Conservation (phyloP, 1,140 invertebrate species). For the Ylistrum balloti region DNA sequence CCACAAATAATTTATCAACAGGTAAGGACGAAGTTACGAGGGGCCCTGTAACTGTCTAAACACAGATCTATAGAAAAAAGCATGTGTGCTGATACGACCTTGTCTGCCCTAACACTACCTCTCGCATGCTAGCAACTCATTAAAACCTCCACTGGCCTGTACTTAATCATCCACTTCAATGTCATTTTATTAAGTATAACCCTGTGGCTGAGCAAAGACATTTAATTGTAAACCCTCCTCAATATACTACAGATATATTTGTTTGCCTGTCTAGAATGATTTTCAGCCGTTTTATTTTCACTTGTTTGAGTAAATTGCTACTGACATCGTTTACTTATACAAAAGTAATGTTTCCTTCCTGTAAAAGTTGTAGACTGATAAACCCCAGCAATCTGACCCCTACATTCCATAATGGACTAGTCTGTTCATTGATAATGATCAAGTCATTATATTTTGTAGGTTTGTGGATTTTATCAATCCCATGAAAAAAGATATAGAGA, state of each 20-base stretch:
- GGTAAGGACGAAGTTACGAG: not conserved
- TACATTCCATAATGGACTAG: not conserved
- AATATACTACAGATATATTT: not conserved
- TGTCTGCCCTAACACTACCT: not conserved
- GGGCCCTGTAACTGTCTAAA: not conserved
- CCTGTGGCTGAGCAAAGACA: not conserved
- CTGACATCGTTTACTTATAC: not conserved
- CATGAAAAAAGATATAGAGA: too few relatives aligned
- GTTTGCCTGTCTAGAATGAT: not conserved
- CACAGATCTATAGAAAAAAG: not conserved
- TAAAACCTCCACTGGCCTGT: not conserved
- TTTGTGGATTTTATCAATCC: not conserved
- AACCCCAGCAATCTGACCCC: not conserved
- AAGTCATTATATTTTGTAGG: not conserved
- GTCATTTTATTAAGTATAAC: conserved; percentile 3
- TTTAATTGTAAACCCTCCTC: not conserved
- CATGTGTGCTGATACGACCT: not conserved
- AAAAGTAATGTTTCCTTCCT: too few relatives aligned
- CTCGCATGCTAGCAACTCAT: not conserved
- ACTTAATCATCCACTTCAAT: not conserved
- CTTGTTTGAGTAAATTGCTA: not conserved
- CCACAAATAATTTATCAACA: not conserved
- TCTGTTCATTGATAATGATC: not conserved
- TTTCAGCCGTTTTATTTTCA: not conserved
- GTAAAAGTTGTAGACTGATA: not conserved